phyloP scores from a whole-genome alignment of 1,140 invertebrate species.

The Leptoteleia sp. region DNA sequence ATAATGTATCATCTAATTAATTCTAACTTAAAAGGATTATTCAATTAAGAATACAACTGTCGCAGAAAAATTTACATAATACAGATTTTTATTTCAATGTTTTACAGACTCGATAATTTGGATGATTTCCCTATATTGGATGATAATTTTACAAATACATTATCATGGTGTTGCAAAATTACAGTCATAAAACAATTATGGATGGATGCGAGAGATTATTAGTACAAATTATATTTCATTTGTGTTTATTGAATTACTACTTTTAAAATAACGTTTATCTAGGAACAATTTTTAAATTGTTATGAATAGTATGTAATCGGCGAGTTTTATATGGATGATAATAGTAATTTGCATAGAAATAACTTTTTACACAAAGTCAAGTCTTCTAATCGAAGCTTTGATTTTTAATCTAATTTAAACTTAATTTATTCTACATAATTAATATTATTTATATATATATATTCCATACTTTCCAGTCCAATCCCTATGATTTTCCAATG shows the following conservation, averaged over 20 bases:
- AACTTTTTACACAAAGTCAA: constrained; percentile 24
- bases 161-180: constrained; percentile 41
- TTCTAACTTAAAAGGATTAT: neutral
- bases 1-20: no score
- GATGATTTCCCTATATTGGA: constrained; percentile 27
- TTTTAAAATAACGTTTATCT: constrained; percentile 25
- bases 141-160: constrained; percentile 50
- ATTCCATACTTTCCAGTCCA: constrained; percentile 15
- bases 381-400: constrained; percentile 29
- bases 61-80: no score
- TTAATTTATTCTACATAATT: constrained; percentile 15
- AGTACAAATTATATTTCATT: constrained; percentile 22
- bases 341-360: constrained; percentile 21
- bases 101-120: constrained; percentile 48
- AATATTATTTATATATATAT: constrained; percentile 12
- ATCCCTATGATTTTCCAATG: constrained; percentile 27
- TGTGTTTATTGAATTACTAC: neutral
- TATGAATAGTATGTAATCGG: constrained; percentile 10
- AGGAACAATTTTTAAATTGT: constrained; percentile 34
- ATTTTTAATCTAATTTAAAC: constrained; percentile 16
- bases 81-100: constrained; percentile 54
- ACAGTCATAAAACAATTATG: constrained; percentile 29
- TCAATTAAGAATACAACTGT: neutral
- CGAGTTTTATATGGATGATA: constrained; percentile 20
- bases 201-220: constrained; percentile 36